Evolutionary conservation across 2,888 invertebrate genomes (phyloP).

Genomic region (Drosophila macrospina): DNA sequence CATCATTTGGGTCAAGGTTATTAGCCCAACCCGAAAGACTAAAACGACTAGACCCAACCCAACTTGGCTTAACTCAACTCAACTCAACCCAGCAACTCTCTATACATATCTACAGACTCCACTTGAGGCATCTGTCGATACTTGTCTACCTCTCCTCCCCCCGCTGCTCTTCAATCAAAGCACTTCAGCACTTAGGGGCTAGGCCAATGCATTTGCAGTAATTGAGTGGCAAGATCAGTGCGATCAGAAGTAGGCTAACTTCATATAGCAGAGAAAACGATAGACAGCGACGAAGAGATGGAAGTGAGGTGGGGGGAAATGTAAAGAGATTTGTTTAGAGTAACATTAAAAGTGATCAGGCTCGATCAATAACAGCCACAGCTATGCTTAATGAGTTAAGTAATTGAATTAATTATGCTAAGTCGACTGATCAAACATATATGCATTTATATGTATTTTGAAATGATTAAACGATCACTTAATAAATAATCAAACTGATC

Average conservation of each 20-base stretch:
- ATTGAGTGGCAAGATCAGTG: constrained; percentile 35
- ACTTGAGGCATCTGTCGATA: constrained; percentile 39
- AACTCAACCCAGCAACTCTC: constrained; percentile 6
- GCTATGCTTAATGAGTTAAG: not conserved
- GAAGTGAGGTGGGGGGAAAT: not conserved
- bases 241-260: constrained; percentile 17
- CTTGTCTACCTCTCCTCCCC: not conserved
- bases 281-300: not conserved
- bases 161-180: constrained; percentile 36
- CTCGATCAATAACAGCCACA: not conserved
- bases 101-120: constrained; percentile 27
- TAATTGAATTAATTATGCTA: constrained; percentile 7
- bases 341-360: not conserved
- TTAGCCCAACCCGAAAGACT: constrained; percentile 37
- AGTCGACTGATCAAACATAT: not conserved
- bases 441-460: not conserved
- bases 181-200: constrained; percentile 47
- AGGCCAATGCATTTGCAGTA: constrained; percentile 34
- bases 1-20: constrained; percentile 74
- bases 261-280: not conserved
- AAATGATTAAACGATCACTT: constrained; percentile 13
- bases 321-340: not conserved
- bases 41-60: constrained; percentile 11
- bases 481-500: not conserved
- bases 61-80: constrained; percentile 16